Base-by-base conservation (phyloP, 2,797 vertebrate genomes). In the Alfaro cultratus region DNA sequence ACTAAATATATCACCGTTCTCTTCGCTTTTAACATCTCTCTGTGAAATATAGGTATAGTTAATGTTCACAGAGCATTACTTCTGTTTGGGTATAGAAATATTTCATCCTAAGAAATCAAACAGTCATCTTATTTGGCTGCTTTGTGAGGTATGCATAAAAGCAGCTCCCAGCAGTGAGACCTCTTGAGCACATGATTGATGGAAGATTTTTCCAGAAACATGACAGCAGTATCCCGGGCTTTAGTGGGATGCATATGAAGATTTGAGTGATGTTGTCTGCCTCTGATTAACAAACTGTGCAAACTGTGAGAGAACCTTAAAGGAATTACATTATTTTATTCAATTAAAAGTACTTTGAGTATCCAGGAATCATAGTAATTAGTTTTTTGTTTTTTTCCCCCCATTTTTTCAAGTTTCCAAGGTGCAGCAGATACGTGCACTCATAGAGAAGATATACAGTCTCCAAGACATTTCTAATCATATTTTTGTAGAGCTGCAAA, bases 161-260 rank as follows among this genome's bases (percentile, higher is more conserved):
- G 47, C 55, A 8, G 36, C 36, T 79, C 74, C 49, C 75, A 41
- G 85, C 62, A 83, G 71, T 57, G 77, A 80, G 71, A 64, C 49
- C 87, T 70, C 83, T 62, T 77, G 80, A 87, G 86, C 84, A 75
- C 79, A 81, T 90, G 85, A 89, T 75, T 79, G 49, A 88, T 88
- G 78, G 73, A 12, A 72, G 36, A 84, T 82, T 31, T 83, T 80
- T 68, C 9, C 34, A 47, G 43, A 80, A 64, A 87, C 71, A 82
- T 88, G 84, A 74, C 81, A 89, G 89, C 72, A 90, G 81, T 70
- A 57, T 57, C 74, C 75, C 36, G n/a, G 29, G 41, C 11, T 70
- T 70, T 70, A 45, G 21, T n/a, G 39, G 67, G 26, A 5, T 70
- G 41, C 11, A 43, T 70, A 43, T n/a, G 43, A 26, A 70, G 11